A percentile compares a stretch with the other conserved stretches of the same genome.
Evolutionary conservation across 2,888 invertebrate genomes (phyloP).

Genomic region (Augiades crinisus): DNA sequence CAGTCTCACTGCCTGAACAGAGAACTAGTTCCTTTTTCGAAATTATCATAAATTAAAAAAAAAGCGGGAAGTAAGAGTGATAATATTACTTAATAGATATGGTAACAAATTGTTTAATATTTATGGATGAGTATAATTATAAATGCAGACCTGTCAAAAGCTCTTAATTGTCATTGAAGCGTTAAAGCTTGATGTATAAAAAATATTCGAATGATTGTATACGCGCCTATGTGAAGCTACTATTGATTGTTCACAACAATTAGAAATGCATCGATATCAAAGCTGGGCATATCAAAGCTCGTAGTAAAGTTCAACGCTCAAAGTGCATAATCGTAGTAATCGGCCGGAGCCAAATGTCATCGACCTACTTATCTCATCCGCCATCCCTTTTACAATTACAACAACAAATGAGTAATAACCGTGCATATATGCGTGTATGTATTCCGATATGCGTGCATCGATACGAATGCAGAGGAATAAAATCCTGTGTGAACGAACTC

Average conservation of each 20-base stretch:
- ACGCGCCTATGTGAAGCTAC: no score
- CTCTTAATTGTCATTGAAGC: no score
- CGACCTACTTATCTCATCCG: slow-evolving; percentile 81
- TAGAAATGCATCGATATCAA: slow-evolving; percentile 44
- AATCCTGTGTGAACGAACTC: slow-evolving; percentile 82
- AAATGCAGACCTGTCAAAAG: no score
- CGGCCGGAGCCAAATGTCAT: slow-evolving; percentile 79
- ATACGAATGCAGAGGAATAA: slow-evolving; percentile 77
- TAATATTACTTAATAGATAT: no score
- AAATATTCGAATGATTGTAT: no score
- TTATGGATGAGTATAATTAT: no score
- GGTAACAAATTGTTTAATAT: no score
- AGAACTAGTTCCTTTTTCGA: no score
- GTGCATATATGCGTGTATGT: slow-evolving; percentile 43
- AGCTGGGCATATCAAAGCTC: slow-evolving; percentile 62
- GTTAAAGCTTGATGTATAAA: no score
- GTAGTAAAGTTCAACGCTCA: slow-evolving; percentile 78
- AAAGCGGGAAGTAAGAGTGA: no score
- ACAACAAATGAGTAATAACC: slow-evolving; percentile 80
- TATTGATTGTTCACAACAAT: slow-evolving; percentile 1
- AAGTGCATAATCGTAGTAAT: slow-evolving; percentile 80
- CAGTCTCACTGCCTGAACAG: no score
- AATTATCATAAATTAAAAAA: no score
- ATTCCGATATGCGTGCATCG: slow-evolving; percentile 67
- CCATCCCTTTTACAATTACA: slow-evolving; percentile 81